Evolutionary conservation across 2,113 vertebrate genomes (phyloP), one percentile per base, ranked within the genome.

Genomic region (Nesogale talazaci): DNA sequence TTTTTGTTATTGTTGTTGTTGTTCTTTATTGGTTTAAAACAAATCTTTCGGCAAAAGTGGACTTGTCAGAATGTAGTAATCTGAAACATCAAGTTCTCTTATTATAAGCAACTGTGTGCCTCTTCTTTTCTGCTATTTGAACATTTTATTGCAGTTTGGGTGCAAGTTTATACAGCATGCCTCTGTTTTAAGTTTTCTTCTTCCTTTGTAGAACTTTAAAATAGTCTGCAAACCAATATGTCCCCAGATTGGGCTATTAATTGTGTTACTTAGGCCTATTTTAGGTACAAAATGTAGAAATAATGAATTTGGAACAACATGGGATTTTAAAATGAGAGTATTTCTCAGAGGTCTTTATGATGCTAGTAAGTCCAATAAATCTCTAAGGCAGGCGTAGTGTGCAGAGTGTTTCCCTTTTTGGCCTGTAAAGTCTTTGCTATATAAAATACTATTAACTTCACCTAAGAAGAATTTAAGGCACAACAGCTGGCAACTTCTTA

Each of bases 391-490:
- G 57, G 14, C 2, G 63, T 3, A 46, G 23, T 3, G 7, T 31
- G 5, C 16, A 77, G 31, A 36, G 7, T 76, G 75, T 83, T 65
- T 93, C 10, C 27, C 40, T 63, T 31, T 31, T 65, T 72, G 59
- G 65, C 14, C 46, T 34, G 1, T 65, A n/a, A 57, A 88, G 36
- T 31, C 42, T 19, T 85, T 90, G 20, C 11, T 77, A 8, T 63
- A 52, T 3, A 4, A 82, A 78, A 61, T 76, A 83, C 7, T 65
- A 86, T 46, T 88, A 75, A 91, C 19, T 85, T 15, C 17, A 89
- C 29, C 12, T 78, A 88, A 40, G 80, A 88, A 94, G 77, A 74
- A 84, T 84, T 87, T 87, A 87, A 74, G 56, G 75, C 82, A 79
- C 0, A 75, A 3, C n/a, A 79, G 52, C 0, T 78, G n/a, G 82